A percentile compares a stretch with the other conserved stretches of the same genome.
phyloP scores from a whole-genome alignment of 2,113 vertebrate genomes.

The Ranitomeya variabilis region DNA sequence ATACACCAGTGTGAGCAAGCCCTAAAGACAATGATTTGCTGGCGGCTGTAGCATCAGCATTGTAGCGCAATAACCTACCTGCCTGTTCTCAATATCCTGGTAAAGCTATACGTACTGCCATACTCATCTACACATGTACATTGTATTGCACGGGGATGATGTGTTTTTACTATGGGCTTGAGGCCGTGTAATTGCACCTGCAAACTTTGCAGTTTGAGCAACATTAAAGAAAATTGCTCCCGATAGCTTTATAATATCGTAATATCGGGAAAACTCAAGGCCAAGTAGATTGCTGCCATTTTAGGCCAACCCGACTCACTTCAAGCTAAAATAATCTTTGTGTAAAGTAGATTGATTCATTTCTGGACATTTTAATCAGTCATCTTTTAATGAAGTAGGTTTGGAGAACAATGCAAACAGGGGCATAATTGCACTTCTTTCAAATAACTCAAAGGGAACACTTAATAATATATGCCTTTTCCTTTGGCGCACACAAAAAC shows the following conservation, averaged over 20 bases:
- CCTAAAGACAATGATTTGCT: too few species aligned
- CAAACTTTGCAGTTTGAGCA: background rate
- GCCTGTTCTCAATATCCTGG: too few species aligned
- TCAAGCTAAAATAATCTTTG: background rate
- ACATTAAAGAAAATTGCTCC: background rate
- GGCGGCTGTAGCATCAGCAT: too few species aligned
- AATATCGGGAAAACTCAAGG: background rate
- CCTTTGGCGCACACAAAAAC: constrained; percentile 44
- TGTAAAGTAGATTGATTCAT: background rate
- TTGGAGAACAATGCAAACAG: constrained; percentile 34
- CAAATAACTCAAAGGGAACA: constrained; percentile 43
- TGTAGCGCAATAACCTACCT: too few species aligned
- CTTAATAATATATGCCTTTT: constrained; percentile 55
- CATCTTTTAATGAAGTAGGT: constrained; percentile 12
- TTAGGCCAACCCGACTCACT: background rate
- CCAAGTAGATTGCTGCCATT: background rate
- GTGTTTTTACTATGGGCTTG: background rate
- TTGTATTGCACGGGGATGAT: background rate
- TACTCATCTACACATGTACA: background rate
- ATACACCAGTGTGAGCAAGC: too few species aligned
- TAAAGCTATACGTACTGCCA: background rate
- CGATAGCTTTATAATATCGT: background rate
- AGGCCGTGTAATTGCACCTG: background rate
- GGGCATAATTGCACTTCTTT: constrained; percentile 26
- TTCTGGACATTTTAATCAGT: background rate